Evolutionary conservation across 2,888 invertebrate genomes (phyloP), one percentile per base, ranked within the genome.

Genomic region (Himalopsyche japonica): DNA sequence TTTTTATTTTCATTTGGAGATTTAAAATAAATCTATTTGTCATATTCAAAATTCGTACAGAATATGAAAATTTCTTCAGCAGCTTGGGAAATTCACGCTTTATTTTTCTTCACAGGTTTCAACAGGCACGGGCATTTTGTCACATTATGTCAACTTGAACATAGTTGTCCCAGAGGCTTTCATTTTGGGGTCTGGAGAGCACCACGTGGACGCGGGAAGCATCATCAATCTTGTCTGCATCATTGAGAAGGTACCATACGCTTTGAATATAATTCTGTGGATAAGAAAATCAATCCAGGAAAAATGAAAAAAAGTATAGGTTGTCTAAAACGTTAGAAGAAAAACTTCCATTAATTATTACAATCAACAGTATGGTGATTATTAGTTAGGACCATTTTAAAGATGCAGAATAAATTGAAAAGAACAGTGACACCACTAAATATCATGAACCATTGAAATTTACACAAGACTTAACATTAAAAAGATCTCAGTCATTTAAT

Each of bases 91-190:
- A 10, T 8, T 70, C 0, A 70, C 70, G 70, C 27, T 15, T 43
- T 79, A 79, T 32, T 82, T 47, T 64, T 83, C 80, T 85, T 93
- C 93, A 64, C 93, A 97, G 97, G 95, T 97, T 88, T 96, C 97
- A 87, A 96, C 96, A 88, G 95, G 95, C 88, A 94, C 94, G 84
- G 97, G 97, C 88, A 94, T 96, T 89, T 93, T 97, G 90, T 96
- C 97, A 87, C 96, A 97, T 91, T 96, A 96, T 91, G 97, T 97
- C 89, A 96, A 96, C 92, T 94, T 97, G 89, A 95, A 96, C 92
- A 96, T 97, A 89, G 97, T 97, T 87, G 95, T 97, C 89, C 97
- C 97, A 81, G 97, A 97, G 91, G 97, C 97, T 83, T 96, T 96
- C 91, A 97, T 97, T 89, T 94, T 97, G 89, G 96, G 96, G 87